Conservation (phyloP, 2,113 vertebrate species). For the Corythornis madagascariensis region DNA sequence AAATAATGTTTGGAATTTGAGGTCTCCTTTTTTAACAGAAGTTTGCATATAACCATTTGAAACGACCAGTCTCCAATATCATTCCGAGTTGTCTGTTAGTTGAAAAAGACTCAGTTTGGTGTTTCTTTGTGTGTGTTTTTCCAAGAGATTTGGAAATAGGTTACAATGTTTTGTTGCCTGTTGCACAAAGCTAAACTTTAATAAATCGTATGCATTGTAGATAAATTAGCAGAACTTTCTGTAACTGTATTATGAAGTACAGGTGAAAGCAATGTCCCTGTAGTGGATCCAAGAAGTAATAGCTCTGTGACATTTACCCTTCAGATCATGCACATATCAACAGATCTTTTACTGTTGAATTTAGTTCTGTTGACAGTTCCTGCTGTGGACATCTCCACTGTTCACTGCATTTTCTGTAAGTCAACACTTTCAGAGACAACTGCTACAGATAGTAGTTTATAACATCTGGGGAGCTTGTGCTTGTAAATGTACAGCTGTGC, state of each 20-base stretch:
- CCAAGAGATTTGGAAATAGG: background rate
- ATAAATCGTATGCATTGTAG: background rate
- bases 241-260: background rate
- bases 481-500: conserved; percentile 42
- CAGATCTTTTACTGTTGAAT: conserved; percentile 18
- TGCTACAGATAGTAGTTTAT: conserved; percentile 53
- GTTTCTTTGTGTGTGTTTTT: background rate
- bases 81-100: background rate
- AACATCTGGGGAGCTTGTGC: conserved; percentile 60
- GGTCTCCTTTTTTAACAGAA: background rate
- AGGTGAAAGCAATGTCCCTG: background rate
- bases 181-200: background rate
- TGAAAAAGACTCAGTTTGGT: background rate
- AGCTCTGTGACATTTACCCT: conserved; percentile 2
- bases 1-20: conserved; percentile 27
- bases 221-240: background rate
- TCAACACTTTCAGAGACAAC: conserved; percentile 57
- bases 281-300: background rate
- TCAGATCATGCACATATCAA: conserved; percentile 11
- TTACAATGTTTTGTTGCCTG: conserved; percentile 3
- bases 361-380: conserved; percentile 63
- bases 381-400: conserved; percentile 65
- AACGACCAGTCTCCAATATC: background rate
- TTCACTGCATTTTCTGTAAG: conserved; percentile 49
- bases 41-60: background rate